Base-by-base conservation (phyloP, 1,140 invertebrate genomes). In the Zaprionus camerounensis region DNA sequence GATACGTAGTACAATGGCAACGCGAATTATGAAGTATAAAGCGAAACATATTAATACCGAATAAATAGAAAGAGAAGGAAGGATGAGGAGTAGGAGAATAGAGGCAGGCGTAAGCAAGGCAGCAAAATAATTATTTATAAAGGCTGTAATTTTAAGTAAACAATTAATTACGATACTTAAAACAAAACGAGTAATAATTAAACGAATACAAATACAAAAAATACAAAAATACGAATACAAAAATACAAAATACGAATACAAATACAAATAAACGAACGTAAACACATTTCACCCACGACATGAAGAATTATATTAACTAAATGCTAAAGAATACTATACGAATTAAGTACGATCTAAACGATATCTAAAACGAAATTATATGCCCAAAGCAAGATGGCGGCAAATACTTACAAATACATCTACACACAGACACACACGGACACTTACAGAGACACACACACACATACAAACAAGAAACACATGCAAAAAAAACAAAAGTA, bases 101-200 rank as follows among this genome's bases (percentile, higher is more conserved):
- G 31, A 70, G 57, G 61, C 36, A 22, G 61, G 22, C 17, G 46
- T 38, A 82, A 53, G 65, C 61, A 71, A 86, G 74, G 64, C 46
- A 80, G n/a, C 9, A 76, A 90, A 82, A 91, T 85, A 91, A 86
- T 91, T 91, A 92, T 88, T 92, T 88, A 92, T 92, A 92, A 92
- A 92, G 91, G 91, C 91, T 92, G 91, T 92, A 92, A 92, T 92
- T 92, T 91, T 92, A 92, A 92, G 91, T 91, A 74, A 78, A 78
- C 78, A 58, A 88, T 76, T 77, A 90, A 90, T 76, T 81, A 75
- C 56, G 55, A 70, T 72, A 77, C 49, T 72, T 66, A 76, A 69
- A 72, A 28, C 6, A 80, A 38, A 80, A 3, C 51, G n/a, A 67
- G 41, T 61, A 77, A 68, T 66, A 73, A 71, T 58, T 72, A 75